phyloP scores from a whole-genome alignment of 2,888 invertebrate genomes.

The Scaeva pyrastri region DNA sequence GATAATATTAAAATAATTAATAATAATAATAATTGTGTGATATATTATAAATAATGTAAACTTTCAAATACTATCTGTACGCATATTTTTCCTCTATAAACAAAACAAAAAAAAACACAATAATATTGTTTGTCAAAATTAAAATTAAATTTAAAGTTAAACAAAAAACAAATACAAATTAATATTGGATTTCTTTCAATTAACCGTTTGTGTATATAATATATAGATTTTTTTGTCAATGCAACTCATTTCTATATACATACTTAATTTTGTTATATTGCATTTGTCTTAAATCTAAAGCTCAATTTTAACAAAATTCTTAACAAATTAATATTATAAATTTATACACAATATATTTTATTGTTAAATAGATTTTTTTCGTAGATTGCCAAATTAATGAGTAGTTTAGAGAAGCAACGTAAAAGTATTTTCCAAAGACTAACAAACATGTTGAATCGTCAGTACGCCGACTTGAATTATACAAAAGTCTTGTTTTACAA shows the following conservation, averaged over 20 bases:
- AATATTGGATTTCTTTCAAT: conserved; percentile 44
- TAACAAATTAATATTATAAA: not conserved
- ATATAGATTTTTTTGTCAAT: conserved; percentile 29
- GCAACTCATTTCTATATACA: conserved; percentile 25
- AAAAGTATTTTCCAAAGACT: conserved; percentile 42
- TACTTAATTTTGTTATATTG: conserved; percentile 13
- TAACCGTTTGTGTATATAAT: conserved; percentile 19
- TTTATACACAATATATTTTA: not conserved
- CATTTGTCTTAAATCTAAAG: conserved; percentile 21
- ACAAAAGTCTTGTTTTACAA: conserved; percentile 38
- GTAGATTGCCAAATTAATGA: conserved; percentile 52
- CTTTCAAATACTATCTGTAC: conserved; percentile 39
- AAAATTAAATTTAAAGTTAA: no score
- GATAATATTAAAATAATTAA: conserved; percentile 41
- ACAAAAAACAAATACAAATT: not conserved
- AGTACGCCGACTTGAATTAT: conserved; percentile 67
- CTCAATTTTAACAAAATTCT: conserved; percentile 16
- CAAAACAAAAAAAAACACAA: not conserved
- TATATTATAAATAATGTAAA: conserved; percentile 73
- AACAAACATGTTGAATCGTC: conserved; percentile 49
- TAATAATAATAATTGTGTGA: conserved; percentile 64
- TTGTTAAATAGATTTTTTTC: conserved; percentile 17
- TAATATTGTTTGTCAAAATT: not conserved
- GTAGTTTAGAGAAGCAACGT: conserved; percentile 50
- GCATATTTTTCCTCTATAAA: conserved; percentile 39